Evolutionary conservation across 2,113 vertebrate genomes (phyloP).

Genomic region (Corythaeola cristata): DNA sequence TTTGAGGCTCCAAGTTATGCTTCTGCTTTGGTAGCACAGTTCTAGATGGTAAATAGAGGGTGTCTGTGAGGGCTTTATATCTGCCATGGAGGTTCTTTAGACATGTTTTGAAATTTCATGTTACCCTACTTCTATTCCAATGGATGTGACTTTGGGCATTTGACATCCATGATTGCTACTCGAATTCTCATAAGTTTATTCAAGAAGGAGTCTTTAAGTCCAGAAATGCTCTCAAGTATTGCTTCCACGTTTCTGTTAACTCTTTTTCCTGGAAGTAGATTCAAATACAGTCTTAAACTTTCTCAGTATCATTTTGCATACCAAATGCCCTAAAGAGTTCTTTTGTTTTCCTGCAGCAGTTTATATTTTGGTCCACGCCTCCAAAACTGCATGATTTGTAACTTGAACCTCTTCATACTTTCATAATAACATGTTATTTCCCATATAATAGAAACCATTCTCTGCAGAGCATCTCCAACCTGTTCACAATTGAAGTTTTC

Average conservation of each 20-base stretch:
- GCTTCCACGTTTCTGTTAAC: background rate
- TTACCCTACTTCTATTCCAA: background rate
- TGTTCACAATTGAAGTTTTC: background rate
- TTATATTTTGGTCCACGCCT: background rate
- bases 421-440: background rate
- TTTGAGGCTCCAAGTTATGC: background rate
- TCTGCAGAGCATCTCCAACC: background rate
- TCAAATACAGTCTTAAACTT: background rate
- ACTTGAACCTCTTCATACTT: background rate
- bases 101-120: background rate
- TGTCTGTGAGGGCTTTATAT: background rate
- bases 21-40: background rate
- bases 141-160: background rate
- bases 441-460: background rate
- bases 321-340: background rate
- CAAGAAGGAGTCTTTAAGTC: background rate
- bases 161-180: background rate
- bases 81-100: background rate
- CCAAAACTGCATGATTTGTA: background rate
- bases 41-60: background rate
- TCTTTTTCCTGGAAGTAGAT: background rate
- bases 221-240: background rate
- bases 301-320: background rate
- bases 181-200: background rate
- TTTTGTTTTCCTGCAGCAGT: background rate